Evolutionary conservation across 2,797 vertebrate species (phyloP).

Genomic region (Pantherophis alleghaniensis): DNA sequence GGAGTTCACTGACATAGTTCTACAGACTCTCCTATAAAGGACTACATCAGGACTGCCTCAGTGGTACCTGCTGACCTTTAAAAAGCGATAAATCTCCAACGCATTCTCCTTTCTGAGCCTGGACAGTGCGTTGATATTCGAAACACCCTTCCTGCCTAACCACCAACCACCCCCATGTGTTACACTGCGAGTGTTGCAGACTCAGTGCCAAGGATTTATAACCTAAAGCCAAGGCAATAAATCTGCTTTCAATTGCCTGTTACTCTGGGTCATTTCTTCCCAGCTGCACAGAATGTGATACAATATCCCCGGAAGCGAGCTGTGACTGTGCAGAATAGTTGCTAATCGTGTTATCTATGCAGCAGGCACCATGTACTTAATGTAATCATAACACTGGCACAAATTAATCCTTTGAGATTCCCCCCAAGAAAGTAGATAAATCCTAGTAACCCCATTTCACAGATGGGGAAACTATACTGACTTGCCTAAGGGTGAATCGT

Average conservation of each 20-base stretch:
- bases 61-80: constrained; percentile 15
- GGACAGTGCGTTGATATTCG: background rate
- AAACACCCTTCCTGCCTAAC: constrained; percentile 10
- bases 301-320: constrained; percentile 15
- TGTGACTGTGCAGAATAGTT: constrained; percentile 22
- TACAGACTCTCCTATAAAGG: background rate
- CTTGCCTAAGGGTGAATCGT: constrained; percentile 1
- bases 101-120: background rate
- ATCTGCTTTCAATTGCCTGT: constrained; percentile 33
- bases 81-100: constrained; percentile 5
- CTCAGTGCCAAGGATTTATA: constrained; percentile 25
- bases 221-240: constrained; percentile 24
- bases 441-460: constrained; percentile 8
- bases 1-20: background rate
- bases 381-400: constrained; percentile 8
- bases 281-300: constrained; percentile 26
- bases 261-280: constrained; percentile 30
- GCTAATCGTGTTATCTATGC: constrained; percentile 23
- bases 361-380: constrained; percentile 12
- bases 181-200: background rate
- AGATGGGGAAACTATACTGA: background rate
- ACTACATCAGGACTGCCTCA: constrained; percentile 14
- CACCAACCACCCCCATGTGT: background rate
- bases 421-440: background rate
- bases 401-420: constrained; percentile 15